phyloP scores from a whole-genome alignment of 2,888 invertebrate genomes.

The Mermis nigrescens region DNA sequence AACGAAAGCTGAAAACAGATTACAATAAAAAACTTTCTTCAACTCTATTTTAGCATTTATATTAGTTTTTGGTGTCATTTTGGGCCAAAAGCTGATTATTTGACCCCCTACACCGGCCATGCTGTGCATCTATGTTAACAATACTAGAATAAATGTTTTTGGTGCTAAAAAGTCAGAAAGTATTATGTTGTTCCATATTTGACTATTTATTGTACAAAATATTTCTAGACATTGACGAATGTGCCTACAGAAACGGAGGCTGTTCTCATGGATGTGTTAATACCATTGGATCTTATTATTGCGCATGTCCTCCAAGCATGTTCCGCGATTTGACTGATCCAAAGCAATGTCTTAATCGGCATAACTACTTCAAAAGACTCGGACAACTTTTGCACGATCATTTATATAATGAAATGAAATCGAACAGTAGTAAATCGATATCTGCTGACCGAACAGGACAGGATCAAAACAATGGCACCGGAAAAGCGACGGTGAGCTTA shows the following conservation, averaged over 20 bases:
- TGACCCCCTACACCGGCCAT: too few species aligned
- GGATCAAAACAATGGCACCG: neutral
- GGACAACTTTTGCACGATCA: slow-evolving; percentile 1
- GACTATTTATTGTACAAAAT: neutral
- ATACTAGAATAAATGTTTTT: too few species aligned
- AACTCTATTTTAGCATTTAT: too few species aligned
- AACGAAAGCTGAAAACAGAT: too few species aligned
- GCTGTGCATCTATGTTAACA: too few species aligned
- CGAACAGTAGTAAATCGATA: neutral
- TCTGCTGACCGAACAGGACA: neutral
- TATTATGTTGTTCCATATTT: neutral
- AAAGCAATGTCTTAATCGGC: neutral
- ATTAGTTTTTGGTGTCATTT: too few species aligned
- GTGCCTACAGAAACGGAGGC: slow-evolving; percentile 23
- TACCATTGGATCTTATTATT: slow-evolving; percentile 28
- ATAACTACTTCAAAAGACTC: neutral
- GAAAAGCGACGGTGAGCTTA: neutral
- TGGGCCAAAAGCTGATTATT: too few species aligned
- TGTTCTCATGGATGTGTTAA: slow-evolving; percentile 29
- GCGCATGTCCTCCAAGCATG: slow-evolving; percentile 25
- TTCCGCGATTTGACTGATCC: slow-evolving; percentile 10
- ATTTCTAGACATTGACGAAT: slow-evolving; percentile 26
- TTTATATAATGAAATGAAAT: neutral
- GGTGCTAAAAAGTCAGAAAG: neutral
- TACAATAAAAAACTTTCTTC: too few species aligned